phyloP scores from a whole-genome alignment of 2,888 invertebrate genomes.

The Hirtodrosophila alboralis region DNA sequence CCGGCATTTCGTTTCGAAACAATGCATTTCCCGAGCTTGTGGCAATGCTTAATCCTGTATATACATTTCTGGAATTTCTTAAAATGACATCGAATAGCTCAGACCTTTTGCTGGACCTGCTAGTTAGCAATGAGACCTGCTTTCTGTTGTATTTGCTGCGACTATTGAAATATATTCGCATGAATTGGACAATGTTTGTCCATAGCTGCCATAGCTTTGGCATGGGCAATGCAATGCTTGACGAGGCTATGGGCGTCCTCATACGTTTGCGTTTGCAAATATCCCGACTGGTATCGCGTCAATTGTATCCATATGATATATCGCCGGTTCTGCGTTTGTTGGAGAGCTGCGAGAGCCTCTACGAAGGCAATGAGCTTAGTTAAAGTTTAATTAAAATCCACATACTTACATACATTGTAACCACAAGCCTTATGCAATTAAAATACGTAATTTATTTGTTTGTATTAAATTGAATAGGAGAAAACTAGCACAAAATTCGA shows the following conservation, averaged over 20 bases:
- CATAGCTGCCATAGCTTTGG: conserved; percentile 88
- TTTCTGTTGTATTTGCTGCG: conserved; percentile 93
- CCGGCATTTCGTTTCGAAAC: conserved; percentile 92
- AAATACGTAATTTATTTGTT: conserved; percentile 75
- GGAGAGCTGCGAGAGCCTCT: conserved; percentile 93
- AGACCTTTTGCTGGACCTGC: conserved; percentile 91
- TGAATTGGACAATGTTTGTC: conserved; percentile 93
- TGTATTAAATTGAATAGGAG: conserved; percentile 54
- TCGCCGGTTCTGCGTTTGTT: conserved; percentile 92
- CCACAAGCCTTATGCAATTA: conserved; percentile 61
- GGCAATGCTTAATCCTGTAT: conserved; percentile 92
- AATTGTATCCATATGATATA: conserved; percentile 95
- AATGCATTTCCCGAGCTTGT: conserved; percentile 92
- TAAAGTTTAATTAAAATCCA: conserved; percentile 83
- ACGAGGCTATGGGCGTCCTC: conserved; percentile 93
- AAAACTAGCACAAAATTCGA: conserved; percentile 54
- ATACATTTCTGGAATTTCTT: conserved; percentile 94
- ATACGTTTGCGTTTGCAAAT: conserved; percentile 92
- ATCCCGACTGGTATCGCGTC: conserved; percentile 91
- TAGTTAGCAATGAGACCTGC: conserved; percentile 96
- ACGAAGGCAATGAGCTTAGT: conserved; percentile 92
- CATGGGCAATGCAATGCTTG: conserved; percentile 86
- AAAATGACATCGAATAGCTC: conserved; percentile 92
- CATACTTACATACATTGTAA: conserved; percentile 11
- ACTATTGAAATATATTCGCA: conserved; percentile 92